These are phyloP conservation scores for Lithobates sylvaticus DNA, from an alignment of 2,797 vertebrate species.

Conservation along the genomic window DNA sequence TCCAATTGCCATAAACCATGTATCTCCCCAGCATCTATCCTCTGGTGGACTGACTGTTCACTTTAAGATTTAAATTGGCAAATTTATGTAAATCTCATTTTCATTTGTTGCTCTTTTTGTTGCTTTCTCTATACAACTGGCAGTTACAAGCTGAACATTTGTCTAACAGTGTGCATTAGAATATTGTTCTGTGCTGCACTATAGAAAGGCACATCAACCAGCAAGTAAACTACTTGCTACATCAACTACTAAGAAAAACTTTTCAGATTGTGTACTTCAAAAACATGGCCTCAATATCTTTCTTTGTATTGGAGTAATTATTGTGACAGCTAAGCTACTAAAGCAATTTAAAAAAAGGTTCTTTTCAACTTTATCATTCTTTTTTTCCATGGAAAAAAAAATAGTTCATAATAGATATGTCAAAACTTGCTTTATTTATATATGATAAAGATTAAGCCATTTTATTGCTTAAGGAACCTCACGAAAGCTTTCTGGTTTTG, in stretches of 20 bases:
- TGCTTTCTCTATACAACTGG: no score
- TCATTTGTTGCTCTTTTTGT: no score
- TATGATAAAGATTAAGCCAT: slow-evolving; percentile 50
- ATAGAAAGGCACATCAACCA: slow-evolving; percentile 14
- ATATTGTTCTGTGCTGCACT: background rate
- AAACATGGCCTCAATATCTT: slow-evolving; percentile 26
- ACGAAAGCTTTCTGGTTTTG: slow-evolving; percentile 7
- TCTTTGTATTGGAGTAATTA: slow-evolving; percentile 48
- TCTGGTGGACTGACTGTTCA: no score
- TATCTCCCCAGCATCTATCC: no score
- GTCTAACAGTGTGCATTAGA: slow-evolving; percentile 1
- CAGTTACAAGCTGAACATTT: background rate
- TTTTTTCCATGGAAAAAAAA: slow-evolving; percentile 28
- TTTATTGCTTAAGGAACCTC: slow-evolving; percentile 46
- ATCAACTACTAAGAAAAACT: slow-evolving; percentile 25
- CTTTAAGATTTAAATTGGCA: no score
- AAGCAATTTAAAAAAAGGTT: slow-evolving; percentile 38
- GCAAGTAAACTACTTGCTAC: no score
- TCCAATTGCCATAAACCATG: no score
- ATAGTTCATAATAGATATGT: slow-evolving; percentile 55
- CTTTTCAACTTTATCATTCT: slow-evolving; percentile 43
- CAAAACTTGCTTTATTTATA: slow-evolving; percentile 45
- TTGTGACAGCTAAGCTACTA: slow-evolving; percentile 53
- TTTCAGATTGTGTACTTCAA: slow-evolving; percentile 33
- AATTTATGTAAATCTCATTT: no score